phyloP scores from a whole-genome alignment of 2,797 vertebrate species.

The Chrosomus eos region DNA sequence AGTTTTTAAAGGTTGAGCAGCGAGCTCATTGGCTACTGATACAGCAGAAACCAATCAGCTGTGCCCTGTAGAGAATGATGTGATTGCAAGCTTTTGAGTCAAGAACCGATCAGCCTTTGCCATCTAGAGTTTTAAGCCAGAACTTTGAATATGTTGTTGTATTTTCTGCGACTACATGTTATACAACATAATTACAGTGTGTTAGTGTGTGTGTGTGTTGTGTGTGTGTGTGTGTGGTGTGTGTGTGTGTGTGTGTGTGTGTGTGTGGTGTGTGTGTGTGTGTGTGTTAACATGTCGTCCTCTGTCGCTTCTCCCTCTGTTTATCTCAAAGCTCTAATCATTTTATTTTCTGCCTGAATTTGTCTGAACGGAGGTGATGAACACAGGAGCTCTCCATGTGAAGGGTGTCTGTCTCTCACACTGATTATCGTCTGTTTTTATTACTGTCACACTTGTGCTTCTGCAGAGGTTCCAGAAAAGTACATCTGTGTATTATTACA shows the following conservation, averaged over 20 bases:
- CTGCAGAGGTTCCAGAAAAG: slow-evolving; percentile 72
- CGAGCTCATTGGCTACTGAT: no score
- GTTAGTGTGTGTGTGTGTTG: no score
- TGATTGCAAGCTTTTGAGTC: neutral
- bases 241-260: no score
- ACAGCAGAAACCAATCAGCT: neutral
- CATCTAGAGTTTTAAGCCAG: neutral
- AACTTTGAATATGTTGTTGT: neutral
- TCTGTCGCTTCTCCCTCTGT: slow-evolving; percentile 53
- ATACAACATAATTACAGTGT: no score
- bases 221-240: no score
- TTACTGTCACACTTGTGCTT: slow-evolving; percentile 3
- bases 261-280: no score
- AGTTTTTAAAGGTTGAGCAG: no score
- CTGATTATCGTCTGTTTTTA: slow-evolving; percentile 48
- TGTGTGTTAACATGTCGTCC: slow-evolving; percentile 37
- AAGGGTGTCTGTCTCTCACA: slow-evolving; percentile 72
- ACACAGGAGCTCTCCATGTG: slow-evolving; percentile 76
- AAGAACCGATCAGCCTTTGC: no score
- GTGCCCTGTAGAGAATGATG: neutral
- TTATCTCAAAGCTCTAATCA: slow-evolving; percentile 81
- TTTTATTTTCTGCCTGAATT: slow-evolving; percentile 85
- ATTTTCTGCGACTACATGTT: no score
- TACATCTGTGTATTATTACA: slow-evolving; percentile 59
- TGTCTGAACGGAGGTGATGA: slow-evolving; percentile 83